Evolutionary conservation across 2,888 invertebrate species (phyloP).

Genomic region (Amphipyra berbera): DNA sequence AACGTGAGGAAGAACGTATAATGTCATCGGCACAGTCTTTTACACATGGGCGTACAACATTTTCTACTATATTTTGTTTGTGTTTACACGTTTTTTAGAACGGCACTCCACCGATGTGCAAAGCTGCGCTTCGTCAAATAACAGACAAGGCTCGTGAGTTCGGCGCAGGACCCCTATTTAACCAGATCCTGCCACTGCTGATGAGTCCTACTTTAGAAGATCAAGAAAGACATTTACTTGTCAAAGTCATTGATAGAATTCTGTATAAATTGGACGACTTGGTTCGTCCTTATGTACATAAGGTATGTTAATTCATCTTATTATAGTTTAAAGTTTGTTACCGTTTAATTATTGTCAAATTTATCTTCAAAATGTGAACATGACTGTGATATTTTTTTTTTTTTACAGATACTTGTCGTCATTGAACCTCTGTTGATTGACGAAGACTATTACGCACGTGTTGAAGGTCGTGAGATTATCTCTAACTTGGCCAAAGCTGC

Average conservation of each 20-base stretch:
- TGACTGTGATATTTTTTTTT: constrained; percentile 3
- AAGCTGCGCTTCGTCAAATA: constrained; percentile 98
- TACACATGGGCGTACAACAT: too few species aligned
- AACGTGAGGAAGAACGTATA: too few species aligned
- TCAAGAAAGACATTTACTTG: constrained; percentile 99
- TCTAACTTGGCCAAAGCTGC: constrained; percentile 99
- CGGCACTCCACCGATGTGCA: constrained; percentile 99
- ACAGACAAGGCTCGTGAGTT: constrained; percentile 99
- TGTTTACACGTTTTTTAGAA: constrained; percentile 87
- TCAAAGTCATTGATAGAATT: constrained; percentile 99
- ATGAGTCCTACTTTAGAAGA: constrained; percentile 99
- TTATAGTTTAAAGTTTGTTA: too few species aligned
- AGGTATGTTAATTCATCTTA: constrained; percentile 85
- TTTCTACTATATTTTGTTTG: neutral
- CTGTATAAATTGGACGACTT: constrained; percentile 99
- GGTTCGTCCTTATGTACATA: constrained; percentile 99
- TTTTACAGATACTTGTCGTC: constrained; percentile 96
- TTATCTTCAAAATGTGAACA: neutral
- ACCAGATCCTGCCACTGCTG: constrained; percentile 99
- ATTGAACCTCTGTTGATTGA: constrained; percentile 99
- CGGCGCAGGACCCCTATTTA: constrained; percentile 99
- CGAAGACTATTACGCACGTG: constrained; percentile 99
- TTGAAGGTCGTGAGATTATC: constrained; percentile 99
- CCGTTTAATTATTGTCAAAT: too few species aligned
- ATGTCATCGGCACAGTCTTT: too few species aligned